Base-by-base conservation (phyloP, 2,113 vertebrate genomes). In the Danio rerio region DNA sequence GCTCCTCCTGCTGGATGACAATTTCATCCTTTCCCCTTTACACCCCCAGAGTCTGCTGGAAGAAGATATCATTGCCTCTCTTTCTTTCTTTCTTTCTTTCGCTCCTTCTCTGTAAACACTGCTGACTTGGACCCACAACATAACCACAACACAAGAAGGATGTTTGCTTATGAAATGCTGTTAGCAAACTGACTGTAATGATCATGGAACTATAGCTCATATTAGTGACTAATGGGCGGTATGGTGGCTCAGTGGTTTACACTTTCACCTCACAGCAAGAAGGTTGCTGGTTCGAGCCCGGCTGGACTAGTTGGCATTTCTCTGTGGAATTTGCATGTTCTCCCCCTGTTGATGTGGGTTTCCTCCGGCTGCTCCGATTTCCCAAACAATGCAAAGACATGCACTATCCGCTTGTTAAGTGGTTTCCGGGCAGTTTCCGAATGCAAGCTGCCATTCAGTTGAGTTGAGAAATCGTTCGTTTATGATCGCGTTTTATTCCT, bases 11-110 rank as follows among this genome's bases (percentile, higher is more conserved):
- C 68, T 77, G 77, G 75, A 82, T 43, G 70, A 72, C 31, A 55
- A 49, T 55, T 72, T 85, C 49, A 70, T 81, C 83, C 55, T 80
- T 77, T 40, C 18, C 52, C 72, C 59, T 76, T 73, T 40, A 74
- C 76, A 58, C 50, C 66, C 56, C 40, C 75, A 20, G 31, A 53
- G 56, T 86, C 82, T 88, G 84, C 61, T 58, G 77, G 40, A 80
- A 81, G 83, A 76, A 88, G 84, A 88, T 88, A 88, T 77, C 72
- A 61, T 50, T 70, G 65, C n/a, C 43, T 52, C 58, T 18, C 7
- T 77, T 10, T 7, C 21, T 59, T 59, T 59, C n/a, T 59, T n/a
- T 59, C 52, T 42, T 31, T 75, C 53, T 43, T 49, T 63, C 75
- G 16, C 13, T 59, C 50, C 43, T 61, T 59, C 52, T 9, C 52